Conservation (phyloP, 2,888 invertebrate genomes). For the Agriopis aurantiaria region DNA sequence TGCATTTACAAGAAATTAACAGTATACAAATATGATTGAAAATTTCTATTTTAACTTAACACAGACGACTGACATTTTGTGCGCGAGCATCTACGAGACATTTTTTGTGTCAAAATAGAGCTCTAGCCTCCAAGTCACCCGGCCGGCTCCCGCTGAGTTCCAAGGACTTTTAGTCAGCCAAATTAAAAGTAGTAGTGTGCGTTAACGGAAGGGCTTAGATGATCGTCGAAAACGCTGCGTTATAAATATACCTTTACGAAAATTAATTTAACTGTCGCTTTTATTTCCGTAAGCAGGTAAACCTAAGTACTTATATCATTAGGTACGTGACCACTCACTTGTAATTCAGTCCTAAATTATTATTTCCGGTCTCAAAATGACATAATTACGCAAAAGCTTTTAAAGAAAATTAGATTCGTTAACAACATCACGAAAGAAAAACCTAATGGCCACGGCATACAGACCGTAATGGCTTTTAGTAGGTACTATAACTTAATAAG, state of each 20-base stretch:
- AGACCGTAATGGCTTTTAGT: constrained; percentile 16
- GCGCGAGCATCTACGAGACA: too few species aligned
- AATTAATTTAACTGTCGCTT: background rate
- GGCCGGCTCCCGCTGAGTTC: too few species aligned
- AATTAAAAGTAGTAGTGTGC: too few species aligned
- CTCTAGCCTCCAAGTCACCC: too few species aligned
- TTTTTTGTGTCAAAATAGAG: too few species aligned
- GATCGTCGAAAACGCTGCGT: background rate
- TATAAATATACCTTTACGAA: background rate
- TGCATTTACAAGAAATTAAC: constrained; percentile 43
- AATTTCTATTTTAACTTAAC: background rate
- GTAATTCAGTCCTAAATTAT: constrained; percentile 16
- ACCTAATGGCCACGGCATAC: constrained; percentile 21
- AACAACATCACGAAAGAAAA: constrained; percentile 29
- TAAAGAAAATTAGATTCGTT: constrained; percentile 35
- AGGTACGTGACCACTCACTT: background rate
- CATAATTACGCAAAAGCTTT: constrained; percentile 29
- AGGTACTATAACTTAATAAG: constrained; percentile 13
- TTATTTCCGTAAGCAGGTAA: background rate
- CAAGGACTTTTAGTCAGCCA: too few species aligned
- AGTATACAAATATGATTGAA: background rate
- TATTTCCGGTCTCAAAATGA: constrained; percentile 16
- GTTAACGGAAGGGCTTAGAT: background rate
- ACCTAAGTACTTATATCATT: background rate
- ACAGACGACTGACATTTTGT: background rate